Evolutionary conservation across 2,888 invertebrate genomes (phyloP).

Genomic region (Gymnocheta viridis): DNA sequence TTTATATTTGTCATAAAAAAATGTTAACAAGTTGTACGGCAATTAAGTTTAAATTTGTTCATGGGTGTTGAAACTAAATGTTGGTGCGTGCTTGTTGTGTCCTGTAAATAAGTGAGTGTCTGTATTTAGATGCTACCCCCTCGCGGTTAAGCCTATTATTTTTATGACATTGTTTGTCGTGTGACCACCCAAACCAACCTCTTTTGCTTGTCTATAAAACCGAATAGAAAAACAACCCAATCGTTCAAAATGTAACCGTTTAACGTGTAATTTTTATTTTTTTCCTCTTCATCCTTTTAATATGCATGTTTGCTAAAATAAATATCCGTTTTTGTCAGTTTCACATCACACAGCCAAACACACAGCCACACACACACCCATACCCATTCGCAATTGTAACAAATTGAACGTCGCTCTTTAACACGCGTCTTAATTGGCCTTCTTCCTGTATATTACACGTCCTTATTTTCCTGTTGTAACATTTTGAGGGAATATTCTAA

Average conservation of each 20-base stretch:
- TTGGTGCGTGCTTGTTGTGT: constrained; percentile 54
- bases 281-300: constrained; percentile 18
- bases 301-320: constrained; percentile 40
- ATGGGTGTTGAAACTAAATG: constrained; percentile 54
- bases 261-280: constrained; percentile 44
- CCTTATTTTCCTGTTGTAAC: constrained; percentile 20
- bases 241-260: constrained; percentile 53
- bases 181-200: constrained; percentile 67
- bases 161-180: constrained; percentile 71
- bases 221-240: constrained; percentile 38
- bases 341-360: constrained; percentile 40
- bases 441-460: constrained; percentile 61
- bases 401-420: constrained; percentile 81
- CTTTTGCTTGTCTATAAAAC: neutral
- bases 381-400: constrained; percentile 79
- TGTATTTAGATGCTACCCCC: constrained; percentile 51
- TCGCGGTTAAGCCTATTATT: constrained; percentile 71
- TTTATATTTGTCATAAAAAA: constrained; percentile 13
- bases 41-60: constrained; percentile 13
- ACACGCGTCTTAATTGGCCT: constrained; percentile 79
- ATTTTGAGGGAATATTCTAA: constrained; percentile 42
- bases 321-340: constrained; percentile 71
- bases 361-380: constrained; percentile 55
- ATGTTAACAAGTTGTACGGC: constrained; percentile 50
- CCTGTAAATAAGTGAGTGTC: neutral